phyloP scores from a whole-genome alignment of 2,797 vertebrate species.

The Malacoraja senta region DNA sequence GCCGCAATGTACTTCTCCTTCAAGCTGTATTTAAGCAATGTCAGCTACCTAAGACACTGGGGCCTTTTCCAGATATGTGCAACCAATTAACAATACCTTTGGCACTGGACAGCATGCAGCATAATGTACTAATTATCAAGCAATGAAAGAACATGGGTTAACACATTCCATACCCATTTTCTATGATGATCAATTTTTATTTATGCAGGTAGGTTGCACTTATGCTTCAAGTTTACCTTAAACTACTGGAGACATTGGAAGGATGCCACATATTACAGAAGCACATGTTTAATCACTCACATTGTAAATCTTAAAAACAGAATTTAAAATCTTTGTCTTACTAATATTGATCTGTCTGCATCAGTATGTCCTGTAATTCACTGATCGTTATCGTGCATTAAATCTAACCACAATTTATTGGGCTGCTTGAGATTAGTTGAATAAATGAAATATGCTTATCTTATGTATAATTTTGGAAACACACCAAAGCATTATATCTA shows the following conservation, averaged over 20 bases:
- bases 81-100: not conserved
- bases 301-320: not conserved
- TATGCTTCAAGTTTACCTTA: not conserved
- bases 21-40: not conserved
- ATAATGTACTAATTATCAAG: not conserved
- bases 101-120: no score
- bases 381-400: not conserved
- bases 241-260: no score
- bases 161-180: not conserved
- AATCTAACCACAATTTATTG: not conserved
- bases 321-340: not conserved
- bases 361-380: not conserved
- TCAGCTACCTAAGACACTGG: not conserved
- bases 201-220: not conserved
- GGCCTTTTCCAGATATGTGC: not conserved
- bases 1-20: no score
- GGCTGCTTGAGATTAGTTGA: not conserved
- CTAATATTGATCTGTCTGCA: not conserved
- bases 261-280: no score
- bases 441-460: not conserved
- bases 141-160: not conserved
- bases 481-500: not conserved
- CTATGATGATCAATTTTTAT: not conserved
- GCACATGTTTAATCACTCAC: no score
- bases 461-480: not conserved